Conservation (phyloP, 1,140 invertebrate genomes). For the Drosophila malerkotliana region DNA sequence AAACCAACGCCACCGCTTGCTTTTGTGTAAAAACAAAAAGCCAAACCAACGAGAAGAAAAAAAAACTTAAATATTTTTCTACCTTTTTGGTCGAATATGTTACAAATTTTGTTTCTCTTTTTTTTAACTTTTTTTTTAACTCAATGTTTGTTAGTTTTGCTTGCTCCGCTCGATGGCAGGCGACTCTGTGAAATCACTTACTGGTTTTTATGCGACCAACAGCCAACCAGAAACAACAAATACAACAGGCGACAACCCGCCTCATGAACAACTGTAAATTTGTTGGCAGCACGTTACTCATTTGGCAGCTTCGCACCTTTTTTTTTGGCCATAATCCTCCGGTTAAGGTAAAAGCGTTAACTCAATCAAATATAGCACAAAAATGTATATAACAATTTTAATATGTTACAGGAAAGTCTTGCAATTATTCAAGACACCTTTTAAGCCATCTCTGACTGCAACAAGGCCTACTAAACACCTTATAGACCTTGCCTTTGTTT, state of each 20-base stretch:
- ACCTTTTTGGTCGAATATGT: constrained; percentile 70
- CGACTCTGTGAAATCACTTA: constrained; percentile 75
- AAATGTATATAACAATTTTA: constrained; percentile 35
- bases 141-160: constrained; percentile 71
- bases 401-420: constrained; percentile 11
- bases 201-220: constrained; percentile 72
- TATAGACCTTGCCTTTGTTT: constrained; percentile 35
- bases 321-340: constrained; percentile 52
- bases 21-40: constrained; percentile 55
- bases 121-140: constrained; percentile 36
- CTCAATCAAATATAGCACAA: constrained; percentile 33
- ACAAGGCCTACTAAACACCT: background rate
- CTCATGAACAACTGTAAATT: constrained; percentile 69
- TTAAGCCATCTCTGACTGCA: background rate
- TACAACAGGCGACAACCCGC: constrained; percentile 29
- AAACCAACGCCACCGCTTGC: constrained; percentile 28
- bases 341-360: constrained; percentile 53
- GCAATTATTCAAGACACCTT: background rate
- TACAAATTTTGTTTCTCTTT: constrained; percentile 70
- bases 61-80: constrained; percentile 74
- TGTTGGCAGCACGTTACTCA: constrained; percentile 74
- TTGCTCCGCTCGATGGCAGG: constrained; percentile 31
- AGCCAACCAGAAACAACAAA: constrained; percentile 19
- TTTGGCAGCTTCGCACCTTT: constrained; percentile 75
- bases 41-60: constrained; percentile 15